These are phyloP conservation scores for Enoplolaimus lenunculus DNA, from an alignment of 2,888 invertebrate genomes.

Conservation along the genomic window DNA sequence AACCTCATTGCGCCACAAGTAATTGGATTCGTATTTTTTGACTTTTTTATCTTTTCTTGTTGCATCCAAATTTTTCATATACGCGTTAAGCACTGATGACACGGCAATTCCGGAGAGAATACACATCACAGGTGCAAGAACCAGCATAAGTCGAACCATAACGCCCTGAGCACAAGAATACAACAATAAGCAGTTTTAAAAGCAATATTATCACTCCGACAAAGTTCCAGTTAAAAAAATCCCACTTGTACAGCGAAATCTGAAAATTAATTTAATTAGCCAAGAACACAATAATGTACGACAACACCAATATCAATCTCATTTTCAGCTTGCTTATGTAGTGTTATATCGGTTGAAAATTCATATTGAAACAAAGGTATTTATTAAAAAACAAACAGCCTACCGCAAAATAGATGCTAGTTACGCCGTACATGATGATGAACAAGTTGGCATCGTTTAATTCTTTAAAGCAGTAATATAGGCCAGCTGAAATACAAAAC, in stretches of 20 bases:
- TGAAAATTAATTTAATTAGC: too few relatives aligned
- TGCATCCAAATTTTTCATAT: slow-evolving; percentile 63
- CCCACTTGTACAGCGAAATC: too few relatives aligned
- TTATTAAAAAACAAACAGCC: slow-evolving; percentile 29
- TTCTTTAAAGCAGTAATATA: slow-evolving; percentile 89
- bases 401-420: slow-evolving; percentile 93
- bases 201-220: slow-evolving; percentile 5
- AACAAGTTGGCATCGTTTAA: slow-evolving; percentile 91
- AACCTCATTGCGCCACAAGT: slow-evolving; percentile 64
- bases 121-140: slow-evolving; percentile 94
- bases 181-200: too few relatives aligned
- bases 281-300: too few relatives aligned
- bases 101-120: slow-evolving; percentile 88
- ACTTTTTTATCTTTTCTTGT: slow-evolving; percentile 25
- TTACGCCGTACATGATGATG: slow-evolving; percentile 87
- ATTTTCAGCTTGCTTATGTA: too few relatives aligned
- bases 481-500: slow-evolving; percentile 55
- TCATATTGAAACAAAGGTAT: too few relatives aligned
- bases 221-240: slow-evolving; percentile 19
- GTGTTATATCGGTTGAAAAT: too few relatives aligned
- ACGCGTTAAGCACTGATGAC: slow-evolving; percentile 64
- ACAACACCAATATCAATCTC: too few relatives aligned
- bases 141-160: slow-evolving; percentile 96
- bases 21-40: slow-evolving; percentile 48
- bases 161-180: slow-evolving; percentile 58